Evolutionary conservation across 2,113 vertebrate species (phyloP), one percentile per base, ranked within the genome.

Genomic region (Cyprinodon brontotheroides): DNA sequence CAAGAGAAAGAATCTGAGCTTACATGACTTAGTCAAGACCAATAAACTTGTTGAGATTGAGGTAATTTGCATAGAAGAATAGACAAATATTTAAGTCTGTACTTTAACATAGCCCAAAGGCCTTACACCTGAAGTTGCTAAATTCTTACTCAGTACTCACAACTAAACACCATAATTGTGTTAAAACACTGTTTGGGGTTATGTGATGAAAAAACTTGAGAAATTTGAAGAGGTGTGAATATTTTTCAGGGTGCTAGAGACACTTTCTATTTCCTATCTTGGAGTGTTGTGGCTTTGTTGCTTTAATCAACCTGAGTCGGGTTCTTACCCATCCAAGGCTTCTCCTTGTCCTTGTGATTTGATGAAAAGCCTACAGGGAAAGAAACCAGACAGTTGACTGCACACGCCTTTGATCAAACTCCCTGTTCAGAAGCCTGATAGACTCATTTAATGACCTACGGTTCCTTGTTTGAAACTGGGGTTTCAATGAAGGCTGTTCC

Each of bases 391-490:
- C 72, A 68, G 75, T 70, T 1, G 37, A 83, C 72, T 14, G 76
- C 80, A 74, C 65, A 3, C 2, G 6, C 63, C 87, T 91, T 91
- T 91, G 88, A 93, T 92, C 92, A 89, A 68, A 83, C 86, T 77
- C 74, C 62, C 37, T 7, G 50, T 61, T 72, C 68, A 36, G 61
- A 78, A 50, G 70, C 82, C 76, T 29, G 48, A 79, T 81, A 59
- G 72, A 41, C 75, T 86, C 78, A 82, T 86, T 77, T 88, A 89
- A 80, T 37, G 40, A 53, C 57, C 7, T 11, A 68, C 57, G 63
- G 78, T 59, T 74, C 66, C 71, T 73, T 57, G 63, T 76, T 69
- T 76, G 40, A 74, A 57, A 61, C 17, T 61, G 9, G 11, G 10
- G 6, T 45, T 60, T 50, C 22, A 74, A 74, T 45, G 29, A 62